Conservation (phyloP, 1,140 invertebrate species). For the Penaeus chinensis region DNA sequence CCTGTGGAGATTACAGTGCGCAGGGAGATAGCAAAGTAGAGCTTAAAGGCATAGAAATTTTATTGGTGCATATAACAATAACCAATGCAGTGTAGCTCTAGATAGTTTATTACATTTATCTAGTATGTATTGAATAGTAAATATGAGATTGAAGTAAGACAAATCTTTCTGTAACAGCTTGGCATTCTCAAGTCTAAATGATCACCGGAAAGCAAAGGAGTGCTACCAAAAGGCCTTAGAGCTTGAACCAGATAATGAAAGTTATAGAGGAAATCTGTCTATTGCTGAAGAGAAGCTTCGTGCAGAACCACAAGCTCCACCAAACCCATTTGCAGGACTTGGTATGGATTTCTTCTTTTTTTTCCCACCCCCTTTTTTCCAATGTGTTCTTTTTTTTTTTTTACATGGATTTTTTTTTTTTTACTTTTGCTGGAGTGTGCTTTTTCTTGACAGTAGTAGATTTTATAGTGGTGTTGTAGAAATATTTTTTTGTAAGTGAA, state of each 20-base stretch:
- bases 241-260: conserved; percentile 92
- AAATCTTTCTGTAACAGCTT: conserved; percentile 73
- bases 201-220: conserved; percentile 83
- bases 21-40: no score
- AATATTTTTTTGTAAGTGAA: no score
- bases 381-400: no score
- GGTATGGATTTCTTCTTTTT: conserved; percentile 15
- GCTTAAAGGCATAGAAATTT: no score
- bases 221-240: conserved; percentile 90
- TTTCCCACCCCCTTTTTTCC: neutral
- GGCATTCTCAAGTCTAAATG: conserved; percentile 85
- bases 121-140: neutral
- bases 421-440: no score
- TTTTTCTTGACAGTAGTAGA: no score
- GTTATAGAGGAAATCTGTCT: conserved; percentile 88
- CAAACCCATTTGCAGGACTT: conserved; percentile 39
- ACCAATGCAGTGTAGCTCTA: no score
- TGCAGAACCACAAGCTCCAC: conserved; percentile 14
- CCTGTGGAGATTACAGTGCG: no score
- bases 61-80: no score
- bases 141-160: neutral
- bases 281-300: conserved; percentile 67
- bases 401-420: no score
- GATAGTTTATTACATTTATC: neutral
- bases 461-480: no score